These are phyloP conservation scores for Neogobius melanostomus DNA, from an alignment of 2,113 vertebrate genomes.

Conservation along the genomic window DNA sequence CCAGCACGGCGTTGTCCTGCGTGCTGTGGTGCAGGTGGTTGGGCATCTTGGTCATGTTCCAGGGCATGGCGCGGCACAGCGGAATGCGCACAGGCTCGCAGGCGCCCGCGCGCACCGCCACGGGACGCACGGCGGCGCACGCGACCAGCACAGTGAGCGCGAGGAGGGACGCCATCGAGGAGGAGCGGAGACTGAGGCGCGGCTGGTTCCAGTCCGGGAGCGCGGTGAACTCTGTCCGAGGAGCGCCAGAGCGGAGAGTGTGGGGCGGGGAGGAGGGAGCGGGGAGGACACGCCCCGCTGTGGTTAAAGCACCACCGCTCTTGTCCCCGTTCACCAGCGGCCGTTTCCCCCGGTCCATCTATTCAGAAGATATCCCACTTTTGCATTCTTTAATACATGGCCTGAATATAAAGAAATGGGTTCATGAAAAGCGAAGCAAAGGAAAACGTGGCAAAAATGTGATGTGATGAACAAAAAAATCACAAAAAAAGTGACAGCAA, in stretches of 20 bases:
- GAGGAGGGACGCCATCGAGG: conserved; percentile 57
- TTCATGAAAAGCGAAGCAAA: too few species aligned
- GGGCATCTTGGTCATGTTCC: conserved; percentile 99
- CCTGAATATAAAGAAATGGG: too few species aligned
- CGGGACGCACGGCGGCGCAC: conserved; percentile 68
- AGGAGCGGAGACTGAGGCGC: not conserved
- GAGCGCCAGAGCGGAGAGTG: not conserved
- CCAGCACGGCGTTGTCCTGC: conserved; percentile 96
- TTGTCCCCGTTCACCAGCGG: too few species aligned
- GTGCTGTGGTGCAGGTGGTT: conserved; percentile 99
- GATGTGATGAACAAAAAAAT: too few species aligned
- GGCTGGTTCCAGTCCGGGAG: not conserved
- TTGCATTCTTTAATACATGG: too few species aligned
- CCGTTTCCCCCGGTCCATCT: too few species aligned
- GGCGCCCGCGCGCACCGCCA: conserved; percentile 73
- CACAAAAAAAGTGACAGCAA: too few species aligned
- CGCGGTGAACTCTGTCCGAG: not conserved
- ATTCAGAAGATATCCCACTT: too few species aligned
- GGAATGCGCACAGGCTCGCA: conserved; percentile 94
- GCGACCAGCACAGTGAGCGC: conserved; percentile 65
- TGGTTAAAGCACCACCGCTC: too few species aligned
- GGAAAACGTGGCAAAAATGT: too few species aligned
- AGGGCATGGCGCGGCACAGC: conserved; percentile 90
- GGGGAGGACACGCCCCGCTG: not conserved
- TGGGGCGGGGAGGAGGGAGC: not conserved